Evolutionary conservation across 2,113 vertebrate species (phyloP), one percentile per base, ranked within the genome.

Genomic region (Coreoperca whiteheadi): DNA sequence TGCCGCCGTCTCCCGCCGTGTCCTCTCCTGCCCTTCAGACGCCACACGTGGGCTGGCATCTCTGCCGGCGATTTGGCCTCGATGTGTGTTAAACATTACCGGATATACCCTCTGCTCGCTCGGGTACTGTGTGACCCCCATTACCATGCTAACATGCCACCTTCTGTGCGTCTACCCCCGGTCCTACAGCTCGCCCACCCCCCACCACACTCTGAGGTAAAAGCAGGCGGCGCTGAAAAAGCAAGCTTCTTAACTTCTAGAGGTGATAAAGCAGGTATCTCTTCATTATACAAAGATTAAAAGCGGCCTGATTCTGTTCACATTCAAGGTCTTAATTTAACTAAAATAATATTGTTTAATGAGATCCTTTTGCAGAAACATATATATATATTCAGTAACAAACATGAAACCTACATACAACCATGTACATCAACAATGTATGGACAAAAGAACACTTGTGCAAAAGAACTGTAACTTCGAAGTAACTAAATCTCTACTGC

Each of bases 21-120:
- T 89, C 88, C 89, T 91, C 76, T 61, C 72, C 78, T 43, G 69
- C 54, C 92, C 92, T 93, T 93, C 88, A 89, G 20, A 74, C 34
- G 0, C 28, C 68, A 53, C 79, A 30, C 70, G 51, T 71, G 81
- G 65, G 72, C 30, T 68, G 0, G 77, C 82, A 83, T 80, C 77
- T 30, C 16, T 34, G 51, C 64, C 20, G 0, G 1, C 5, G 69
- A 77, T 81, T 88, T 89, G 32, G 77, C 80, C 66, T 82, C 70
- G 9, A 39, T 0, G 11, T 2, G 18, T 77, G 80, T 90, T 79
- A 37, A 86, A 86, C 48, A 66, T 67, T 3, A n/a, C 20, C 1
- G 53, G 76, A 85, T n/a, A 10, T 8, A 21, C 50, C 32, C 8
- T 32, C 86, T 8, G 21, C 81, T 78, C 56, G 73, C 83, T 28